Evolutionary conservation across 2,888 invertebrate genomes (phyloP).

Genomic region (Uropetala carovei): DNA sequence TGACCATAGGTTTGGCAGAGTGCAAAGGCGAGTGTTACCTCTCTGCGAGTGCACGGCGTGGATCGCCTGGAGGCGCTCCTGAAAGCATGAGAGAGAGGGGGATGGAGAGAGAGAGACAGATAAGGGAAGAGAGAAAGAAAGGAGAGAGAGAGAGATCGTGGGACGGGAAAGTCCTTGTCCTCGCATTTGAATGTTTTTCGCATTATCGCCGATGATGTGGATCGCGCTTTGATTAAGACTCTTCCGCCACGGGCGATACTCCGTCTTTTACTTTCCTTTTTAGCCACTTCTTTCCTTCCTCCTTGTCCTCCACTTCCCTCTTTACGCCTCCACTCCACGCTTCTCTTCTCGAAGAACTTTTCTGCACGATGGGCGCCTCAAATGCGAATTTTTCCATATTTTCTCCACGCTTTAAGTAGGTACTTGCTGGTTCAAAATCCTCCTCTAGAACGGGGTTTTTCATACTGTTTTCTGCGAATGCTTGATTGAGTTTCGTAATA

Average conservation of each 20-base stretch:
- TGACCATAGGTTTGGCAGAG: too few relatives aligned
- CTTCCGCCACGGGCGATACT: neutral
- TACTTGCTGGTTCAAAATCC: too few relatives aligned
- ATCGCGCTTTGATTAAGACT: neutral
- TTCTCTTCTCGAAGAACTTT: neutral
- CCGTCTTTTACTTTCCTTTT: neutral
- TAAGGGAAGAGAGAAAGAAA: too few relatives aligned
- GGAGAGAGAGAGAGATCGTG: neutral
- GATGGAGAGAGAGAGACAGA: neutral
- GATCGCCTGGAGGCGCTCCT: too few relatives aligned
- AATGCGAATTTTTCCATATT: too few relatives aligned
- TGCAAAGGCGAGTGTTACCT: neutral
- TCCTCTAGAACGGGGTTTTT: too few relatives aligned
- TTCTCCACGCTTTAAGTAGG: too few relatives aligned
- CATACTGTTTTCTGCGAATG: too few relatives aligned
- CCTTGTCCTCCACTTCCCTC: neutral
- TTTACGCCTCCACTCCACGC: neutral
- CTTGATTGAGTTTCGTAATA: too few relatives aligned
- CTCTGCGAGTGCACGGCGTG: neutral
- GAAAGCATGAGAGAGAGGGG: too few relatives aligned
- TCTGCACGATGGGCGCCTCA: neutral
- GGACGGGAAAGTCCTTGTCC: neutral
- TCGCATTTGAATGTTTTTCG: constrained; percentile 1
- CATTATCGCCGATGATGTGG: neutral
- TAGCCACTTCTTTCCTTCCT: neutral